Percentiles rank a stretch among this genome's conserved stretches.
Conservation (phyloP, 2,113 vertebrate species). For the Triplophysa rosa region DNA sequence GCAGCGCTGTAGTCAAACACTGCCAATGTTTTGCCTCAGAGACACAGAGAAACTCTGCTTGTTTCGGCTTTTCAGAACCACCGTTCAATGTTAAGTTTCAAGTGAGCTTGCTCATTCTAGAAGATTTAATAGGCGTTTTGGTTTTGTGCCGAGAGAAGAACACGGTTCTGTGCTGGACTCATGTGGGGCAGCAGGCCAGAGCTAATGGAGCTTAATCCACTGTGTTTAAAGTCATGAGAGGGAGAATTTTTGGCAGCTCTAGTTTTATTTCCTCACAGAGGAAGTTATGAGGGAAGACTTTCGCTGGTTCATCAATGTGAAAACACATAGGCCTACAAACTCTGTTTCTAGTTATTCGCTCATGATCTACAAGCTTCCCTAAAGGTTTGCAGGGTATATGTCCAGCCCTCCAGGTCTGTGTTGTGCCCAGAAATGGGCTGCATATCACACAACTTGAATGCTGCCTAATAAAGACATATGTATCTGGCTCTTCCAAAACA, state of each 20-base stretch:
- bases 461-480: slow-evolving; percentile 16
- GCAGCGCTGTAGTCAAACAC: too few relatives aligned
- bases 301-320: slow-evolving; percentile 11
- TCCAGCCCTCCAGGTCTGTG: not conserved
- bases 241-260: slow-evolving; percentile 31
- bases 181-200: slow-evolving; percentile 41
- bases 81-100: too few relatives aligned
- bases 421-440: not conserved
- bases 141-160: slow-evolving; percentile 13
- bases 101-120: slow-evolving; percentile 33
- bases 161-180: slow-evolving; percentile 22
- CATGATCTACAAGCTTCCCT: not conserved
- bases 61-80: too few relatives aligned
- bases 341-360: not conserved
- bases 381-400: not conserved
- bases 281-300: slow-evolving; percentile 34
- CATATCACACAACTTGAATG: not conserved
- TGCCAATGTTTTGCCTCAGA: too few relatives aligned
- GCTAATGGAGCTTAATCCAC: slow-evolving; percentile 51
- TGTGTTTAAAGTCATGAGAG: slow-evolving; percentile 43
- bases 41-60: too few relatives aligned
- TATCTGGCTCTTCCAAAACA: not conserved
- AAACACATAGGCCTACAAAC: not conserved
- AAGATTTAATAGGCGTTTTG: slow-evolving; percentile 15
- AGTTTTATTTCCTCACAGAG: slow-evolving; percentile 44